phyloP scores from a whole-genome alignment of 2,113 vertebrate species.

The Etheostoma spectabile region DNA sequence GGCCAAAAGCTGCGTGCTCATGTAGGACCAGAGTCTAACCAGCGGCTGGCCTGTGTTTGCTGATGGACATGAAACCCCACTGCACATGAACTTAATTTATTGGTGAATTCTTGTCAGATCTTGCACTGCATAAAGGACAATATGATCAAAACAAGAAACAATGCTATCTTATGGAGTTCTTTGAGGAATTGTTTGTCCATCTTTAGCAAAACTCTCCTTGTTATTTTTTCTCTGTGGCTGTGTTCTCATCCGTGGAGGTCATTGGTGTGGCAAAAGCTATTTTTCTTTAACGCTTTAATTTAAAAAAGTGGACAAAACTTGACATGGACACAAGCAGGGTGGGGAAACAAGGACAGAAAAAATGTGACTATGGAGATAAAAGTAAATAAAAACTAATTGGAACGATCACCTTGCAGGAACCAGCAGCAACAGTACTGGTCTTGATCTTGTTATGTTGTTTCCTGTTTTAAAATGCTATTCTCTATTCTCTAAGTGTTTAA shows the following conservation, averaged over 20 bases:
- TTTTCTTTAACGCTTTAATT: constrained; percentile 47
- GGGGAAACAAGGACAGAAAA: constrained; percentile 27
- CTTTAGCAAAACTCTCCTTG: constrained; percentile 58
- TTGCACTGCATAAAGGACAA: constrained; percentile 70
- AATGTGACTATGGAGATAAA: constrained; percentile 20
- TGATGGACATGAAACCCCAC: constrained; percentile 19
- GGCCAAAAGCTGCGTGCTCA: constrained; percentile 94
- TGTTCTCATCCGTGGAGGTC: constrained; percentile 44
- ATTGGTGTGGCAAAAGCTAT: constrained; percentile 34
- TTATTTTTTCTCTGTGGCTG: constrained; percentile 64
- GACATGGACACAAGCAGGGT: constrained; percentile 21
- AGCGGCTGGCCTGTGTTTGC: constrained; percentile 11
- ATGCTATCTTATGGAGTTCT: constrained; percentile 51
- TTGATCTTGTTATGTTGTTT: constrained; percentile 59
- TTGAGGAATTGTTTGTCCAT: constrained; percentile 50
- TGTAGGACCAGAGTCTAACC: constrained; percentile 83
- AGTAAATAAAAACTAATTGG: constrained; percentile 14
- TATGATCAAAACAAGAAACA: constrained; percentile 42
- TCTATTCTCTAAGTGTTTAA: constrained; percentile 48
- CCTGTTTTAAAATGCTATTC: constrained; percentile 61
- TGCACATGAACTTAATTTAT: constrained; percentile 75
- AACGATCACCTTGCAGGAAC: constrained; percentile 24
- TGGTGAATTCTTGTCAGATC: constrained; percentile 66
- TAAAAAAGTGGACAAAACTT: constrained; percentile 42
- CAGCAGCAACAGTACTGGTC: constrained; percentile 17